Base-by-base conservation (phyloP, 2,888 invertebrate species). In the Drosophila limbata region DNA sequence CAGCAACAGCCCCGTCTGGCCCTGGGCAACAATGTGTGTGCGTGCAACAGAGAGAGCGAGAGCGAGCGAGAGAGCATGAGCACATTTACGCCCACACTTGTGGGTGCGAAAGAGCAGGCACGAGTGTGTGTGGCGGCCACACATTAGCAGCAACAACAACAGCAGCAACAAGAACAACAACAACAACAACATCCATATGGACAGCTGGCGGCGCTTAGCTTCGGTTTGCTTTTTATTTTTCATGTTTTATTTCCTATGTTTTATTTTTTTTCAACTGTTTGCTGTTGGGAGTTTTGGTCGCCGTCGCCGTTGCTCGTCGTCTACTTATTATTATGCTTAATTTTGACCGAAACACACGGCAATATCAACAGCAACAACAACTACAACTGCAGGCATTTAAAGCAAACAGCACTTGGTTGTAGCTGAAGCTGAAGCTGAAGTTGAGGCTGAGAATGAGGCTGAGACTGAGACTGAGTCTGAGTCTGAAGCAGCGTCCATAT, bases 311-410 rank as follows among this genome's bases (percentile, higher is more conserved):
- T 2, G 45, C 50, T 73, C 66, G 71, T 64, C 78, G 73, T 84
- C 85, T 84, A 79, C 81, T 83, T 82, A 82, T 78, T 82, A 85
- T 82, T 81, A 83, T 83, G 86, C 86, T 82, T 85, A 82, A 82
- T 82, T 85, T 81, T 78, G 76, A 64, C 61, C 67, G 57, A 48
- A 77, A 53, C 69, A 69, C 75, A 75, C 74, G 60, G 71, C 57
- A 71, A 56, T 40, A 57, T 37, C 59, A 60, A 53, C 61, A 76
- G 37, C 40, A 56, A 5, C 53, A 51, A 56, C 51, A 52, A 61
- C 78, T 60, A 13, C 45, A 61, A 68, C 69, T 69, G 66, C 63
- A 69, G 64, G 68, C 73, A 72, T 74, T 74, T 74, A 65, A 76
- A 70, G 73, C 56, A 55, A 61, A 61, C 72, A 61, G 72, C 71